Evolutionary conservation across 1,140 invertebrate species (phyloP), one percentile per base, ranked within the genome.

Genomic region (Orussus abietinus): DNA sequence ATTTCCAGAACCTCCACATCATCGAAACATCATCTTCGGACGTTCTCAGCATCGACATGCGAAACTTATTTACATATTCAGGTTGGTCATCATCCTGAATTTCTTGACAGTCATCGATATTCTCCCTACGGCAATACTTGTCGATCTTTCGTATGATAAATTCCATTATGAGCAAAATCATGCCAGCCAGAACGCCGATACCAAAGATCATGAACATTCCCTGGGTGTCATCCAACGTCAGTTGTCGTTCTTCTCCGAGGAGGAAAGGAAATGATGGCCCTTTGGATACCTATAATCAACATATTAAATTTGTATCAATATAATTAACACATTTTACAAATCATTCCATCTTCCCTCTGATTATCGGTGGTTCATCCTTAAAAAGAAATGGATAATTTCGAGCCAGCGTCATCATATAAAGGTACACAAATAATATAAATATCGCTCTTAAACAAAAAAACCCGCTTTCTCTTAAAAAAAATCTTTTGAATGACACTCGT

Each of bases 201-300:
- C 75, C 82, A 34, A 88, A 67, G 2, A 88, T 69, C 5, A 87
- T 62, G 54, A 88, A 88, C 82, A 86, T 88, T 4, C 85, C 85
- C 69, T 86, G 83, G 2, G 83, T 85, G 45, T 87, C 85, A 53
- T 85, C 83, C 22, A 86, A 66, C 0, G 80, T 81, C 14, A 88
- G 53, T 30, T 81, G 78, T 37, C 82, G 75, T 59, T 88, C 84
- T 64, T 84, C 79, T 9, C 48, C 46, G 15, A 21, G 35, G 38
- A 35, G 35, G 20, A 40, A 13, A 26, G 17, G 26, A 6, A 39
- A 25, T 10, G 43, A 37, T 5, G 34, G 28, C 20, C 13, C 40
- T 32, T 49, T 46, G 1, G 30, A 49, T 7, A 53, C 44, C 51
- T 52, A 41, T 38, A n/a, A 32, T 14, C 29, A 30, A 26, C 1